These are phyloP conservation scores for Scophthalmus maximus DNA, from an alignment of 2,113 vertebrate genomes.

Conservation along the genomic window DNA sequence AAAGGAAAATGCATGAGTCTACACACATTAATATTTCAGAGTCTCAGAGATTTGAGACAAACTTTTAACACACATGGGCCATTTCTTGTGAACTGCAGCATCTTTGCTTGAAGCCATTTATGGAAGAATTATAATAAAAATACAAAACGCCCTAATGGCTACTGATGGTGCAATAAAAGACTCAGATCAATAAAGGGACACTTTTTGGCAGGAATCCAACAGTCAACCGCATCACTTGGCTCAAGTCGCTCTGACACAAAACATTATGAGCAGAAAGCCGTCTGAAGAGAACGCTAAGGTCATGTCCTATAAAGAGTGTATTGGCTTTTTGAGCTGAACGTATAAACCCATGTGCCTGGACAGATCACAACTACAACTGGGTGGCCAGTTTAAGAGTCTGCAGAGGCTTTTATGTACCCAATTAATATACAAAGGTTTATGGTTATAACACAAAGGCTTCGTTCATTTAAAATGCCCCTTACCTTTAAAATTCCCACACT, in stretches of 20 bases:
- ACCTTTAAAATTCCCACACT: not conserved
- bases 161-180: constrained; percentile 70
- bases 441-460: constrained; percentile 33
- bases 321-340: constrained; percentile 26
- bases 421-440: constrained; percentile 52
- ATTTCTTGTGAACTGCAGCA: not conserved
- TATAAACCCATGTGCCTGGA: constrained; percentile 20
- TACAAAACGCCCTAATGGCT: constrained; percentile 39
- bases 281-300: constrained; percentile 54
- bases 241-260: constrained; percentile 50
- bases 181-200: constrained; percentile 67
- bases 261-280: constrained; percentile 47
- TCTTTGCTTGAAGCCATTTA: constrained; percentile 42
- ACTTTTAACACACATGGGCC: constrained; percentile 10
- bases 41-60: constrained; percentile 24
- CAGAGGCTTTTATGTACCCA: constrained; percentile 21
- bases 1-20: constrained; percentile 14
- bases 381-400: constrained; percentile 1
- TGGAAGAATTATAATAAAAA: constrained; percentile 59
- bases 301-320: constrained; percentile 53
- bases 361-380: constrained; percentile 17
- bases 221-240: constrained; percentile 46
- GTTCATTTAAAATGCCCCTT: constrained; percentile 26
- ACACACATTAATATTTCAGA: constrained; percentile 22
- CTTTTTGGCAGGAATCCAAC: constrained; percentile 67